phyloP scores from a whole-genome alignment of 1,140 invertebrate species.

The Homarus americanus region DNA sequence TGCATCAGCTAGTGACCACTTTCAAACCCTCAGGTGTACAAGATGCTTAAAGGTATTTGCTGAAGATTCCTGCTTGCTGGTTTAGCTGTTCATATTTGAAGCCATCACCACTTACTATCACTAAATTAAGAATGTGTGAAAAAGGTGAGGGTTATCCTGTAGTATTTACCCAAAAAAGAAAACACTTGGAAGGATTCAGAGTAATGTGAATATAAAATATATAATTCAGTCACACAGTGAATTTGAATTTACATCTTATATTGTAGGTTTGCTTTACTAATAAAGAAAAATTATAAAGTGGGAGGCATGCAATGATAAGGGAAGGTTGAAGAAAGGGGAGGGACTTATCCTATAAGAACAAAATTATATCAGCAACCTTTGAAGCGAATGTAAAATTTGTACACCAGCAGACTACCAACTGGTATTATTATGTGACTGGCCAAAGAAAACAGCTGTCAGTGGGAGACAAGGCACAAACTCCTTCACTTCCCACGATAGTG shows the following conservation, averaged over 20 bases:
- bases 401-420: too few species aligned
- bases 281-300: too few species aligned
- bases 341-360: not conserved
- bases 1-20: not conserved
- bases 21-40: not conserved
- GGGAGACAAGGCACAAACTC: too few species aligned
- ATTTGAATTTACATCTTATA: too few species aligned
- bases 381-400: not conserved
- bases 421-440: too few species aligned
- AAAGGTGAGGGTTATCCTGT: not conserved
- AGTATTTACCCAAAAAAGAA: not conserved
- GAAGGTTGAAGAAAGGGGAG: not conserved
- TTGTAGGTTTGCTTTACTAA: too few species aligned
- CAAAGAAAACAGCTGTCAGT: too few species aligned
- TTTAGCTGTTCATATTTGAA: not conserved
- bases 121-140: not conserved
- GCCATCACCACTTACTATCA: not conserved
- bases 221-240: too few species aligned
- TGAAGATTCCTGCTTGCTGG: not conserved
- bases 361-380: not conserved
- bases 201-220: too few species aligned
- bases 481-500: not conserved
- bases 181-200: too few species aligned
- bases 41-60: not conserved
- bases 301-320: not conserved